These are phyloP conservation scores for Scleropages formosus DNA, from an alignment of 2,797 vertebrate genomes.

Conservation along the genomic window DNA sequence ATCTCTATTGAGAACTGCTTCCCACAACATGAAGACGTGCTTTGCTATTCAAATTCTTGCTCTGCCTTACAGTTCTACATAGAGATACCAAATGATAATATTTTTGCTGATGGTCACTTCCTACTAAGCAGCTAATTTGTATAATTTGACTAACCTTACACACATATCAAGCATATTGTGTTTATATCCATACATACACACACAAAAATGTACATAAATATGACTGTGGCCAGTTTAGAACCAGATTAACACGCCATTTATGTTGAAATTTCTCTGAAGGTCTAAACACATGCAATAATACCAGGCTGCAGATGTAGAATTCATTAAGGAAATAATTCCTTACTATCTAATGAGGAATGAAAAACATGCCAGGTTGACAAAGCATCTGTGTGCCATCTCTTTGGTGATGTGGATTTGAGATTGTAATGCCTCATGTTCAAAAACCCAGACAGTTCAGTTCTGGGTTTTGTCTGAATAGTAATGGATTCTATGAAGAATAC, in stretches of 20 bases:
- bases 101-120: not conserved
- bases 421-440: not conserved
- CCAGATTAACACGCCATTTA: not conserved
- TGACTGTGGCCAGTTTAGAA: not conserved
- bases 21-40: not conserved
- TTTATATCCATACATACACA: conserved; percentile 2
- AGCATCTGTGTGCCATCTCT: not conserved
- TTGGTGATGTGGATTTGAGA: not conserved
- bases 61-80: not conserved
- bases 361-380: not conserved
- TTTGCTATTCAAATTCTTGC: not conserved
- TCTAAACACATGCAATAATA: conserved; percentile 9
- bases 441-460: not conserved
- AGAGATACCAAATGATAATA: not conserved
- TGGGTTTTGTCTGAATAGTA: not conserved
- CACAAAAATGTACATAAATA: not conserved
- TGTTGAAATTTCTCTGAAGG: not conserved
- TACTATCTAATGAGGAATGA: not conserved
- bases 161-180: conserved; percentile 1
- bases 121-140: not conserved
- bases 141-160: not conserved
- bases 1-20: conserved; percentile 23
- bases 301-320: not conserved
- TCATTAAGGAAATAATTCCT: not conserved
- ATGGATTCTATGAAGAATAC: not conserved